Conservation (phyloP, 2,888 invertebrate genomes). For the Sialis lutaria region DNA sequence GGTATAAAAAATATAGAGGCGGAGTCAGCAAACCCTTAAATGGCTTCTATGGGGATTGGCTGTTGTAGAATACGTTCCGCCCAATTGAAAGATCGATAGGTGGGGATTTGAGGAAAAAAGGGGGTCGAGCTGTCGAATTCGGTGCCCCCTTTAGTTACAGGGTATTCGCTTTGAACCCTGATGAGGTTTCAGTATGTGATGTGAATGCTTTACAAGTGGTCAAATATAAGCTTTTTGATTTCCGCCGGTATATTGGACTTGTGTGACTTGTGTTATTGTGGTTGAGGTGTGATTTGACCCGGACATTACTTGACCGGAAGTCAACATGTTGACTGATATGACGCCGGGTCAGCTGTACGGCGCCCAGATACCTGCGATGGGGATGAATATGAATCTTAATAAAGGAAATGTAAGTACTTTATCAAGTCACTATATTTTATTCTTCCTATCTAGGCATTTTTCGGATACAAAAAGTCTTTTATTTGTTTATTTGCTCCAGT, state of each 20-base stretch:
- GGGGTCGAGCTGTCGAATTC: background rate
- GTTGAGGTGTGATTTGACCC: background rate
- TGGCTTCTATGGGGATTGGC: slow-evolving; percentile 20
- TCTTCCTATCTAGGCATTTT: no score
- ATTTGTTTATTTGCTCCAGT: no score
- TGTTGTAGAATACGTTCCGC: slow-evolving; percentile 8
- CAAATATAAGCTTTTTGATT: background rate
- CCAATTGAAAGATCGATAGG: slow-evolving; percentile 5
- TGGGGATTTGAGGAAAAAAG: slow-evolving; percentile 1
- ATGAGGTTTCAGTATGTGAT: slow-evolving; percentile 27
- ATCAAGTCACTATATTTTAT: no score
- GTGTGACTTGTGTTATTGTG: slow-evolving; percentile 2
- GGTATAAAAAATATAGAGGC: slow-evolving; percentile 1
- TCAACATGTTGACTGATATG: slow-evolving; percentile 38
- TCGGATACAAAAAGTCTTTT: no score
- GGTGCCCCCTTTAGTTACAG: slow-evolving; percentile 4
- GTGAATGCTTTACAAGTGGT: slow-evolving; percentile 24
- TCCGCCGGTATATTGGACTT: slow-evolving; percentile 1
- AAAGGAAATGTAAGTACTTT: slow-evolving; percentile 21
- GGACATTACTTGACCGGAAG: background rate
- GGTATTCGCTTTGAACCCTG: slow-evolving; percentile 15
- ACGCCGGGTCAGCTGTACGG: slow-evolving; percentile 41
- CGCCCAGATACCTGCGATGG: slow-evolving; percentile 39
- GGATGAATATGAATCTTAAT: slow-evolving; percentile 30
- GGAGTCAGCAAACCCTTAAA: slow-evolving; percentile 14